Base-by-base conservation (phyloP, 2,113 vertebrate genomes). In the Tor tambroides region DNA sequence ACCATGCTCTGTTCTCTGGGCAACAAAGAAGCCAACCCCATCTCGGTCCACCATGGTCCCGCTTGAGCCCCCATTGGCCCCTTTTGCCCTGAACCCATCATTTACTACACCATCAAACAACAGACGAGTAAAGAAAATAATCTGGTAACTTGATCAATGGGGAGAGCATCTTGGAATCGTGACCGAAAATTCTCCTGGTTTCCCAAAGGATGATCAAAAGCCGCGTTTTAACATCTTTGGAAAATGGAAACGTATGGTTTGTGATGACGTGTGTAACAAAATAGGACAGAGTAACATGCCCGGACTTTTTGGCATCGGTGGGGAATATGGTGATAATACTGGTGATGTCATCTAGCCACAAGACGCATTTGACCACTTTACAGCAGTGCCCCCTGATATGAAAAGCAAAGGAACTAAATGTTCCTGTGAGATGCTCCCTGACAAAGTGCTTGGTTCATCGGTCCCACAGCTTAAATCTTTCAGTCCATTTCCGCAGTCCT, bases 1-100 rank as follows among this genome's bases (percentile, higher is more conserved):
- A 94, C 91, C 92, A 93, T 88, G 93, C 93, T 92, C 92, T 93
- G 91, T 91, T 93, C 93, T 94, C 90, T 92, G 91, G 92, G 93
- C 91, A 93, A 93, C 91, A 94, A 91, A 93, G 91, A 90, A 90
- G 87, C 86, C 86, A 91, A 92, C 88, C 93, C 92, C 91, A 92
- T 87, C 91, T 87, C 17, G 9, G 83, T 75, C 87, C 72, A 83
- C 72, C 35, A 74, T 65, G 71, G 82, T 88, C 85, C 82, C 75
- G 49, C 86, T 84, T 41, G 26, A 67, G 63, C 32, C 88, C 81
- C 72, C 12, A 28, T 63, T 49, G 54, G 56, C 71, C 79, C 77
- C 71, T 38, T 51, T 12, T 32, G 35, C 51, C 10, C 59, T 78
- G 80, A 76, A 49, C 41, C 59, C 17, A 61, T 72, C 78, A 41